phyloP scores from a whole-genome alignment of 2,113 vertebrate genomes.

The Dromas ardeola region DNA sequence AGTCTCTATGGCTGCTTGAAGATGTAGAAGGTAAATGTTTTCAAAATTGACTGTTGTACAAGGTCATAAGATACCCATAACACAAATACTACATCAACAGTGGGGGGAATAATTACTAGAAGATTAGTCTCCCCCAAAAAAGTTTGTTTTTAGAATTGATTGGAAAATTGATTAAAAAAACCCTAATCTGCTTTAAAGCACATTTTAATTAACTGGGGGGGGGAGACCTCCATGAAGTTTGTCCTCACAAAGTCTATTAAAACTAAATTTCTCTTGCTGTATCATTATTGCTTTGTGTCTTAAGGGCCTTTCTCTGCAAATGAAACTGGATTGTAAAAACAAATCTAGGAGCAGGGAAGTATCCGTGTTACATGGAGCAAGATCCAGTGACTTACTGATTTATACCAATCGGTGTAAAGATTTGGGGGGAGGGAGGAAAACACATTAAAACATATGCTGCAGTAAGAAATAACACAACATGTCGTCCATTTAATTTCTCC shows the following conservation, averaged over 20 bases:
- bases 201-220: background rate
- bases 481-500: background rate
- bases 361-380: background rate
- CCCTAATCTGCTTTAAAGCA: background rate
- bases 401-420: background rate
- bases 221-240: background rate
- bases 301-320: background rate
- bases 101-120: background rate
- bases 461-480: background rate
- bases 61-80: background rate
- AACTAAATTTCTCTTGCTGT: background rate
- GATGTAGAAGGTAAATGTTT: background rate
- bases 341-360: background rate
- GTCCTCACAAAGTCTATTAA: background rate
- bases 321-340: background rate
- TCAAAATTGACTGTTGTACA: background rate
- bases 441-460: background rate
- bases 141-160: background rate
- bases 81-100: background rate
- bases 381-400: background rate
- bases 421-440: background rate
- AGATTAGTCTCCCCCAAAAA: background rate
- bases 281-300: background rate
- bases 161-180: background rate
- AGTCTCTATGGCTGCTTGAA: background rate